Base-by-base conservation (phyloP, 2,888 invertebrate genomes). In the Ernsta delagoae region DNA sequence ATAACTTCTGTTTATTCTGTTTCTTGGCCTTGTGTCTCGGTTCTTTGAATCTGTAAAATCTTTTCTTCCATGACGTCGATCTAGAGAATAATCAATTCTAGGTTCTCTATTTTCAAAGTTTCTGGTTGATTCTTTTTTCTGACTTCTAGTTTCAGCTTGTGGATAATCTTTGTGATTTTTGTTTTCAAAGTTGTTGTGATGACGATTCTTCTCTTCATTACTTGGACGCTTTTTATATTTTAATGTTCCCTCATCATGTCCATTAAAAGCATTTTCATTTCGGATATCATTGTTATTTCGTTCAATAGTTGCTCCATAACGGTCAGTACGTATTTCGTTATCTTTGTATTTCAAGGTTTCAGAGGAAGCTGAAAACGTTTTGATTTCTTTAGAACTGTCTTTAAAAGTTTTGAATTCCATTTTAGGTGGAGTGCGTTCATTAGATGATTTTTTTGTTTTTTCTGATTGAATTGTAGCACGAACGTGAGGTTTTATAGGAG, bases 321-420 rank as follows among this genome's bases (percentile, higher is more conserved):
- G 87, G 72, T 93, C 92, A 31, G 87, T 89, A 16, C 81, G 80
- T 70, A 83, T 88, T 64, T 92, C 91, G 71, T 86, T 87, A 63
- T 93, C 92, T 84, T 92, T 92, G 78, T 93, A 92, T 73, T 92
- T 93, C 31, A 93, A 78, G 4, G 93, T 93, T 81, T 93, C 93
- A 54, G 93, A 93, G 67, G 94, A 94, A 34, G 92, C 94, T 57
- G 94, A 92, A 76, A 93, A 94, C 59, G 90, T 85, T 83, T 94
- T 92, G 1, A 94, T 83, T 79, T 94, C 94, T 77, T 93, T 93
- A 50, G 92, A 89, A 71, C 81, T 91, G 69, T 94, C 93, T 81
- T 94, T 94, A 70, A 94, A 94, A 1, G 94, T 94, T 83, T 93
- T 94, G 50, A 94, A 94, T 76, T 93, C 93, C 92, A 93, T 91